These are phyloP conservation scores for Zoroaster sp. DNA, from an alignment of 53 echinoderm and acorn worm genomes.

Conservation along the genomic window DNA sequence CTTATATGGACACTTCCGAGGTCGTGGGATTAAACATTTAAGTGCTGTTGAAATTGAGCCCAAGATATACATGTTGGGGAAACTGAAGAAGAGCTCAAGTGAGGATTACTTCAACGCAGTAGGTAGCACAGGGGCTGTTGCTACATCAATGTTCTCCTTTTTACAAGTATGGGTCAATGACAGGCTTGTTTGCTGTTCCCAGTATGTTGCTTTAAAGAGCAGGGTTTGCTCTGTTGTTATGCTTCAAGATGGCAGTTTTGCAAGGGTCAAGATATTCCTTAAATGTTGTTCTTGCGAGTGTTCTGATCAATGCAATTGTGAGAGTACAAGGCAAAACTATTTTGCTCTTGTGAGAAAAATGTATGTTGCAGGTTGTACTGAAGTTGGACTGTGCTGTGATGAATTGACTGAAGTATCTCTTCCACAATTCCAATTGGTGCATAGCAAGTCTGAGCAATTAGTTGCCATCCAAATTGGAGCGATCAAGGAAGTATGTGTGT, in stretches of 20 bases:
- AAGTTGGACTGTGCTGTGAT: slow-evolving; percentile 9
- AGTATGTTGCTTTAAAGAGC: slow-evolving; percentile 14
- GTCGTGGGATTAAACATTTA: neutral
- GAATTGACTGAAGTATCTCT: slow-evolving; percentile 14
- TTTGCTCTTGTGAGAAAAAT: slow-evolving; percentile 1
- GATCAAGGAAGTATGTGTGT: slow-evolving; percentile 3
- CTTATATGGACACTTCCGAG: neutral
- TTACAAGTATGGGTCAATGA: neutral
- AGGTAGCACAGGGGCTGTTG: neutral
- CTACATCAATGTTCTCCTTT: neutral
- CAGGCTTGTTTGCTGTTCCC: neutral
- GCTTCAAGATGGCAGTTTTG: slow-evolving; percentile 24
- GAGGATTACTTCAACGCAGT: neutral
- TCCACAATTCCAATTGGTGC: neutral
- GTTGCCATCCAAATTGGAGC: neutral
- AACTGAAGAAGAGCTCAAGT: neutral
- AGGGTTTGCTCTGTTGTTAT: slow-evolving; percentile 1
- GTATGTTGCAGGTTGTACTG: neutral
- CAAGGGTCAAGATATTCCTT: neutral
- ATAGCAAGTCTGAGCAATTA: neutral
- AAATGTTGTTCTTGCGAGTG: slow-evolving; percentile 3
- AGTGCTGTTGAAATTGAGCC: neutral
- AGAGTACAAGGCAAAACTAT: neutral
- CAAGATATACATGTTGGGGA: neutral
- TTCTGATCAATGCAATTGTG: slow-evolving; percentile 7